phyloP scores from a whole-genome alignment of 1,140 invertebrate genomes.

The Meloidogyne floridensis region DNA sequence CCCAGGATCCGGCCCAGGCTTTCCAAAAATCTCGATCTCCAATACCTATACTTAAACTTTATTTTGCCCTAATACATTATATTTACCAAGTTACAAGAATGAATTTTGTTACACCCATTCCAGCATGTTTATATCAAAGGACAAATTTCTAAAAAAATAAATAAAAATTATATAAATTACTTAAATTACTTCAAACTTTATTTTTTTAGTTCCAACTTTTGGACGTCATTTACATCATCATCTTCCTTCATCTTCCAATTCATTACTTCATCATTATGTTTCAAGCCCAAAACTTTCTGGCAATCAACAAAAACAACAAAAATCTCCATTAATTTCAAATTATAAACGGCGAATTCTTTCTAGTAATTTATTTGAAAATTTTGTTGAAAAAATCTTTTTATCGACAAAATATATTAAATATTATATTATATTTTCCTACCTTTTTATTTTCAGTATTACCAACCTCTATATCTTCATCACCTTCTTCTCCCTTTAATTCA shows the following conservation, averaged over 20 bases:
- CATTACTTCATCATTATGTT: conserved; percentile 3
- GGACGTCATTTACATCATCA: neutral
- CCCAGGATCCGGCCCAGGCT: no score
- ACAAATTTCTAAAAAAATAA: no score
- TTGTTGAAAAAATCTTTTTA: neutral
- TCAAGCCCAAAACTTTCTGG: conserved; percentile 3
- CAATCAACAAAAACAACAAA: neutral
- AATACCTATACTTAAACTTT: no score
- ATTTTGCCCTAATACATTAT: no score
- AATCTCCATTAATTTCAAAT: no score
- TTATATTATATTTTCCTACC: no score
- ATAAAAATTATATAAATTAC: no score
- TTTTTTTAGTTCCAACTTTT: neutral
- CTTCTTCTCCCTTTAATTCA: conserved; percentile 1
- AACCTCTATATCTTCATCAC: neutral
- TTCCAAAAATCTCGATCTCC: no score
- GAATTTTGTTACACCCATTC: no score
- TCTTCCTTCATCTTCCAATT: neutral
- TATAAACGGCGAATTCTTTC: neutral
- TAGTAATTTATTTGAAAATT: neutral
- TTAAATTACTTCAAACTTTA: neutral
- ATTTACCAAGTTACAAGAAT: no score
- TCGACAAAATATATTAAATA: no score
- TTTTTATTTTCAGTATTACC: neutral
- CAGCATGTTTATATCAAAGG: no score